These are phyloP conservation scores for Lasioglossum malachurum DNA, from an alignment of 2,888 invertebrate species.

Conservation along the genomic window DNA sequence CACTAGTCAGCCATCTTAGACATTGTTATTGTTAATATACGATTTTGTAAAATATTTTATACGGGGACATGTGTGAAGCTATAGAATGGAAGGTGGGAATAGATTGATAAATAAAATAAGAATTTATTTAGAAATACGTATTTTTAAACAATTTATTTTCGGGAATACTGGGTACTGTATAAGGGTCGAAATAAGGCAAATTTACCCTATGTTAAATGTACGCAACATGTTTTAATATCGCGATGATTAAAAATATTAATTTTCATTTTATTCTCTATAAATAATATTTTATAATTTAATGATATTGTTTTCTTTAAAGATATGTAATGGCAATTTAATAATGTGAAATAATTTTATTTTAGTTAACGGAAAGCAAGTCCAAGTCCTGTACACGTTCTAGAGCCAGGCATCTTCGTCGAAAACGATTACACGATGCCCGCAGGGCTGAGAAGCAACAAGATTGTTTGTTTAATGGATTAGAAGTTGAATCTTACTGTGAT, in stretches of 20 bases:
- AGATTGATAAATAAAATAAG: background rate
- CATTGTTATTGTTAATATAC: background rate
- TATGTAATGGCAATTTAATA: background rate
- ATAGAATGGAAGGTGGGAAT: background rate
- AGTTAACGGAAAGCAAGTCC: constrained; percentile 57
- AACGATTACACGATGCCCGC: constrained; percentile 76
- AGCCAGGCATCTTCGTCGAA: constrained; percentile 80
- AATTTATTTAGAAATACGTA: background rate
- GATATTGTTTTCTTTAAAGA: background rate
- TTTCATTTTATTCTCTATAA: background rate
- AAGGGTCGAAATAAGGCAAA: background rate
- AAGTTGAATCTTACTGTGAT: constrained; percentile 11
- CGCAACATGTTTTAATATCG: background rate
- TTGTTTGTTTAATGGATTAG: constrained; percentile 6
- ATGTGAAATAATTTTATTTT: constrained; percentile 40
- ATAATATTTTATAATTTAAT: background rate
- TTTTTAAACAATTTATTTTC: background rate
- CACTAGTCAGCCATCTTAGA: background rate
- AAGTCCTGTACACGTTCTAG: constrained; percentile 67
- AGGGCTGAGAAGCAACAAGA: constrained; percentile 59
- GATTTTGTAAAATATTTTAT: background rate
- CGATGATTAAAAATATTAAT: background rate
- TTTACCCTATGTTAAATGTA: background rate
- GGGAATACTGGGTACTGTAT: background rate
- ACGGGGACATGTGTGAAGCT: background rate